Percentiles rank a stretch among this genome's conserved stretches.
These are phyloP conservation scores for Caracal caracal DNA, from an alignment of 2,113 vertebrate genomes.

Conservation along the genomic window DNA sequence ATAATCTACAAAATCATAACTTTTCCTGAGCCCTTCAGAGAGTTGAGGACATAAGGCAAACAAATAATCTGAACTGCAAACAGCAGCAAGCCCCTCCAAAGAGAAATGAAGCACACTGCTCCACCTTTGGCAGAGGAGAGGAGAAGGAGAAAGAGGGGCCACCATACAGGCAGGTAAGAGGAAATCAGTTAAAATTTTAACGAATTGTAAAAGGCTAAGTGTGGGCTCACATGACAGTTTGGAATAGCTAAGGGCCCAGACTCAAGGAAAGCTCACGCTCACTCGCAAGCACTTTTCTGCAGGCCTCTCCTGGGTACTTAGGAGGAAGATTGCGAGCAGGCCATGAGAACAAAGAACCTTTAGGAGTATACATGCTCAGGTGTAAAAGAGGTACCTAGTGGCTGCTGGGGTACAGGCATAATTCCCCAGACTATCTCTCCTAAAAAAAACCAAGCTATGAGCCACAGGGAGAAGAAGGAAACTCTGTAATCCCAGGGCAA, in stretches of 20 bases:
- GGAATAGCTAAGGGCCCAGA: not conserved
- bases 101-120: not conserved
- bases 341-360: not conserved
- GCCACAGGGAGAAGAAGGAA: not conserved
- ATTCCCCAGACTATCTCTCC: not conserved
- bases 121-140: not conserved
- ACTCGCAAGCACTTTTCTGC: not conserved
- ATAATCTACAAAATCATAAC: conserved; percentile 14
- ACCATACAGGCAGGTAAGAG: not conserved
- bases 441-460: not conserved
- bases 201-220: not conserved
- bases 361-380: not conserved
- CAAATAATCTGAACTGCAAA: not conserved
- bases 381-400: not conserved
- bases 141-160: not conserved
- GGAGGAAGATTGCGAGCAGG: not conserved
- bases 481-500: not conserved
- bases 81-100: not conserved
- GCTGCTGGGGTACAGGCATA: not conserved
- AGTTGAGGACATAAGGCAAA: not conserved
- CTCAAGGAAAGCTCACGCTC: not conserved
- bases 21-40: not conserved
- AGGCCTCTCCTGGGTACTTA: not conserved
- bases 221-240: not conserved
- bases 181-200: not conserved